These are phyloP conservation scores for Pteropus alecto DNA, from an alignment of 2,113 vertebrate genomes.

Conservation along the genomic window DNA sequence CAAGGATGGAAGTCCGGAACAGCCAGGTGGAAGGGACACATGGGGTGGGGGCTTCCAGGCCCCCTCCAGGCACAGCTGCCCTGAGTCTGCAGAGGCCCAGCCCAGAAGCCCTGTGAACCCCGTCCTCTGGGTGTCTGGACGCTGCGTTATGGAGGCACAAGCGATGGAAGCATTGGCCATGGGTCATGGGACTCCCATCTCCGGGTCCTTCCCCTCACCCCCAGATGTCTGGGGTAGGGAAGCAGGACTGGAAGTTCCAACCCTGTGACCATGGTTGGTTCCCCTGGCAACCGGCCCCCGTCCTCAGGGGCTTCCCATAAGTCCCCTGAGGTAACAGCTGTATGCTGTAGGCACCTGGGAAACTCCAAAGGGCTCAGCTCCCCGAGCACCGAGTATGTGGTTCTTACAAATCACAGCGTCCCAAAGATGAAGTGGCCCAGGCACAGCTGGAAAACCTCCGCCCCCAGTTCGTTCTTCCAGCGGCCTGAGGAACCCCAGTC, in stretches of 20 bases:
- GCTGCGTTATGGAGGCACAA: neutral
- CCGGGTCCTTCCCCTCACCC: too few relatives aligned
- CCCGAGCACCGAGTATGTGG: too few relatives aligned
- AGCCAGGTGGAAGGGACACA: neutral
- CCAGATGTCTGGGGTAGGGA: too few relatives aligned
- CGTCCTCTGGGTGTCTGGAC: too few relatives aligned
- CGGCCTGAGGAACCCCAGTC: too few relatives aligned
- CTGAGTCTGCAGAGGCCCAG: neutral
- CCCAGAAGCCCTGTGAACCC: neutral
- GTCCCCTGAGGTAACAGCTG: too few relatives aligned
- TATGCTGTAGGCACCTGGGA: neutral
- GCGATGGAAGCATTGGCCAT: accelerated
- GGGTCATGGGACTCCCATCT: accelerated
- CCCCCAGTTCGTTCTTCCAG: too few relatives aligned
- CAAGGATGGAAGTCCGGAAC: neutral
- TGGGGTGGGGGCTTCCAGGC: neutral
- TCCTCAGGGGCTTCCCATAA: neutral
- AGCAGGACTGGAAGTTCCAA: neutral
- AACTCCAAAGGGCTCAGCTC: neutral
- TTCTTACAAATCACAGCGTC: too few relatives aligned
- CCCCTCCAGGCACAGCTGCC: neutral
- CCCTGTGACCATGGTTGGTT: neutral
- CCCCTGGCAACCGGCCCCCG: neutral
- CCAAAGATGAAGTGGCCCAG: too few relatives aligned
- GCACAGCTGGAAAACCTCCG: too few relatives aligned